Percentiles rank a stretch among this genome's conserved stretches.
phyloP scores from a whole-genome alignment of 2,113 vertebrate species.

The Dryoscopus gambensis region DNA sequence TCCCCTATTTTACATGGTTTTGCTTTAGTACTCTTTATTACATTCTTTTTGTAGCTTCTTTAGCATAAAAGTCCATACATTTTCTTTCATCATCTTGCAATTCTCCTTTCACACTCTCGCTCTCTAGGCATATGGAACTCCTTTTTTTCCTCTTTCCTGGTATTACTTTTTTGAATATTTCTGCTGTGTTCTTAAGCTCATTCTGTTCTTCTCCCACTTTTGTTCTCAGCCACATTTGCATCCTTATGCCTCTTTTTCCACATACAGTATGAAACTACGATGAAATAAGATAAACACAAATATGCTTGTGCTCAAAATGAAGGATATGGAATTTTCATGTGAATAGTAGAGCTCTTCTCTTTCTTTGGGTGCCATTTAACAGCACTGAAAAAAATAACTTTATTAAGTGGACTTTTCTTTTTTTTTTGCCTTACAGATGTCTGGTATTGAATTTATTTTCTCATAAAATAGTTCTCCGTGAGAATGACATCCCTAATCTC shows the following conservation, averaged over 20 bases:
- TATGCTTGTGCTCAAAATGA: neutral
- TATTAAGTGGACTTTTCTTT: neutral
- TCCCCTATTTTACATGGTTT: neutral
- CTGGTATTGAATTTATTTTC: neutral
- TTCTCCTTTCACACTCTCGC: neutral
- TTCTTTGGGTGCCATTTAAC: neutral
- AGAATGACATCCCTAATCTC: constrained; percentile 10
- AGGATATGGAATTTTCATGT: neutral
- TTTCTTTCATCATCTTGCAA: neutral
- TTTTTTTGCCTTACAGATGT: neutral
- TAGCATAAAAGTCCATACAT: neutral
- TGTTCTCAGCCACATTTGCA: neutral
- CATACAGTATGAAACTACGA: neutral
- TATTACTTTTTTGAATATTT: neutral
- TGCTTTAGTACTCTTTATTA: neutral
- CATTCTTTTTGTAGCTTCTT: neutral
- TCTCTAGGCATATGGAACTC: neutral
- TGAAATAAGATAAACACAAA: constrained; percentile 23
- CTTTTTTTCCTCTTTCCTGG: neutral
- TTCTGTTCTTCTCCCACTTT: neutral
- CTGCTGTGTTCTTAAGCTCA: neutral
- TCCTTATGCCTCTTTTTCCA: neutral
- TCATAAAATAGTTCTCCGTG: neutral
- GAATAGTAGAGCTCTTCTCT: neutral
- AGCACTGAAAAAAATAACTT: neutral